Evolutionary conservation across 2,888 invertebrate species (phyloP).

Genomic region (Craniophora ligustri): DNA sequence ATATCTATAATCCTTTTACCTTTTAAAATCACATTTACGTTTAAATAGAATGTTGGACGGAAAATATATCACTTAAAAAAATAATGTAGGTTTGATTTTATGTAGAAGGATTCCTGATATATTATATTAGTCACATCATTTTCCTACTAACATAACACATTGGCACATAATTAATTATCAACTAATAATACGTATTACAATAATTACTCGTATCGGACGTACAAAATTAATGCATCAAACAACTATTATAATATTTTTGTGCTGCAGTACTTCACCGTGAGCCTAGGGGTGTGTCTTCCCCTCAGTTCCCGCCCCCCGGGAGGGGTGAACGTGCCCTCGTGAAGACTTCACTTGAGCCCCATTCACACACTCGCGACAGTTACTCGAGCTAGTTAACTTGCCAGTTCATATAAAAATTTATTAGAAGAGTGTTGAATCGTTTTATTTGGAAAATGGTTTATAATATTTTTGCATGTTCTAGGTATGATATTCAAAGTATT

Average conservation of each 20-base stretch:
- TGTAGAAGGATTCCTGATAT: no score
- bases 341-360: slow-evolving; percentile 69
- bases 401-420: background rate
- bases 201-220: background rate
- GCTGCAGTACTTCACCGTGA: slow-evolving; percentile 68
- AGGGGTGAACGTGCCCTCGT: slow-evolving; percentile 71
- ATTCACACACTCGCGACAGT: slow-evolving; percentile 56
- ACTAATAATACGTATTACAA: background rate
- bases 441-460: background rate
- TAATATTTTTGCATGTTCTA: background rate
- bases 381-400: slow-evolving; percentile 34
- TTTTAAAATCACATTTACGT: no score
- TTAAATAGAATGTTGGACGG: no score
- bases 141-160: no score
- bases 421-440: background rate
- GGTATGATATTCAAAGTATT: no score
- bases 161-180: no score
- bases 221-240: background rate
- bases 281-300: slow-evolving; percentile 83
- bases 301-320: slow-evolving; percentile 70
- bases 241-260: slow-evolving; percentile 24
- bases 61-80: no score
- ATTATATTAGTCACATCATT: no score
- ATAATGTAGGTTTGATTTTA: no score
- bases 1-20: no score